phyloP scores from a whole-genome alignment of 2,797 vertebrate species.

The Cuculus canorus region DNA sequence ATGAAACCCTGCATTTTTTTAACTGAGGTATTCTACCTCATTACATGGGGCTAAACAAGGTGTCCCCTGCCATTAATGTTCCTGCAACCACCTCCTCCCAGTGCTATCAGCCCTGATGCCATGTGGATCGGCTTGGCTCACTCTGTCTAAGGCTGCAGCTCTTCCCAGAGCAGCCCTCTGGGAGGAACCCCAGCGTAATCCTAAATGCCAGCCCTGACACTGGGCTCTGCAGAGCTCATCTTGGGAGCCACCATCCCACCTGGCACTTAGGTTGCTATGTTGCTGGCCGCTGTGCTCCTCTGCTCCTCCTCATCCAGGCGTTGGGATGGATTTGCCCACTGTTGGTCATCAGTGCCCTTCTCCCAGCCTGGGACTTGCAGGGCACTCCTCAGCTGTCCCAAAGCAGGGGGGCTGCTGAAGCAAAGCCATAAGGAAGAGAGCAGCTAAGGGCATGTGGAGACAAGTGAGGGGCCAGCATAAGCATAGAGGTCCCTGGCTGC shows the following conservation, averaged over 20 bases:
- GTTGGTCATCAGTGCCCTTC: neutral
- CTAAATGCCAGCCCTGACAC: neutral
- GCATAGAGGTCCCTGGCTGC: too few relatives aligned
- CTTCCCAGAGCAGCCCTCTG: neutral
- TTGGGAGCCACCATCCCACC: accelerated
- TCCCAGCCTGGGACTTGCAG: neutral
- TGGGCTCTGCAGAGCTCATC: neutral
- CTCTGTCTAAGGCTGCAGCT: neutral
- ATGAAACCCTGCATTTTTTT: neutral
- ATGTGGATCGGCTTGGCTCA: neutral
- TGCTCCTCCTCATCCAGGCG: neutral
- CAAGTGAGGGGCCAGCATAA: neutral
- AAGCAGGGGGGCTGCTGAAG: neutral
- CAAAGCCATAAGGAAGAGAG: neutral
- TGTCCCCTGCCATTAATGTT: neutral
- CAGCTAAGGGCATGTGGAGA: accelerated
- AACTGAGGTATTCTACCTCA: neutral
- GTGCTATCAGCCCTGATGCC: neutral
- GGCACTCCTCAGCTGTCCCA: neutral
- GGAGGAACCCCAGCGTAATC: neutral
- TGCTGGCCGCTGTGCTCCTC: neutral
- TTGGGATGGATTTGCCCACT: neutral
- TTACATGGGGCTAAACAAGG: neutral
- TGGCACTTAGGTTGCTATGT: neutral
- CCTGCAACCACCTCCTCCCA: neutral